Evolutionary conservation across 2,113 vertebrate species (phyloP).

Genomic region (Hippolais icterina): DNA sequence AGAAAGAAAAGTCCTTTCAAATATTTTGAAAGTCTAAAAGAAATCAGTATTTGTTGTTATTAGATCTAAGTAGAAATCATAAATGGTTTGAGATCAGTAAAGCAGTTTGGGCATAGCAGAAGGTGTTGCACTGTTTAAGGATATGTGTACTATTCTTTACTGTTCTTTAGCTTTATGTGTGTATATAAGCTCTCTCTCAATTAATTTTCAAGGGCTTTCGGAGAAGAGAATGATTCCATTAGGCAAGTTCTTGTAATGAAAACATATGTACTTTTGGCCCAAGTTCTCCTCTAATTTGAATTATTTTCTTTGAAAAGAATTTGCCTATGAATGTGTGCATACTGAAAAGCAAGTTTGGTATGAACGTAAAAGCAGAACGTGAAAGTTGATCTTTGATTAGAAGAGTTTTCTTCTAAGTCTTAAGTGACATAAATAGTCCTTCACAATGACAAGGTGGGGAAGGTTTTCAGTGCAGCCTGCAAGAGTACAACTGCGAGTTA

Average conservation of each 20-base stretch:
- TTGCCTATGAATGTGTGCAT: background rate
- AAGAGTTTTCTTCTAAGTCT: background rate
- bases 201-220: background rate
- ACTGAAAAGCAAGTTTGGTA: background rate
- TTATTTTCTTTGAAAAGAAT: background rate
- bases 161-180: background rate
- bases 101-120: background rate
- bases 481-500: background rate
- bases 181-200: background rate
- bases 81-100: background rate
- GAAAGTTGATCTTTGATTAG: constrained; percentile 3
- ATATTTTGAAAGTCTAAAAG: background rate
- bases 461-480: background rate
- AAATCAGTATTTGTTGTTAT: background rate
- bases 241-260: background rate
- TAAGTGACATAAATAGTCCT: constrained; percentile 6
- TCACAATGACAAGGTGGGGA: background rate
- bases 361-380: constrained; percentile 1
- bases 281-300: background rate
- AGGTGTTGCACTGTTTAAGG: background rate
- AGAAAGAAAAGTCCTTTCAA: background rate
- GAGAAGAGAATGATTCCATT: background rate
- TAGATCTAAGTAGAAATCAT: background rate
- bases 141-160: background rate
- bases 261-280: background rate